These are phyloP conservation scores for Psix sp. DNA, from an alignment of 1,140 invertebrate genomes.

Conservation along the genomic window DNA sequence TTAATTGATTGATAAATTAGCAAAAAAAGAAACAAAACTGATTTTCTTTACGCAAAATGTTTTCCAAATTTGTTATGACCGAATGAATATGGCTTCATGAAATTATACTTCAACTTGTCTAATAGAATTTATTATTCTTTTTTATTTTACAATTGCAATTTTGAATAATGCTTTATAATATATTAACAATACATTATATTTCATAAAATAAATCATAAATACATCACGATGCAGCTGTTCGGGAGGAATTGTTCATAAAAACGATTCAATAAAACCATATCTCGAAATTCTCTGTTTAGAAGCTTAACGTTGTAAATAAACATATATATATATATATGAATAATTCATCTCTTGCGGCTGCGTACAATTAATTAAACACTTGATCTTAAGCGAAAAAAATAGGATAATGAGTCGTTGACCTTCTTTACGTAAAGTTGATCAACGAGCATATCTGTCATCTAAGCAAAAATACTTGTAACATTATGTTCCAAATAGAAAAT, in stretches of 20 bases:
- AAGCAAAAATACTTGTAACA: constrained; percentile 40
- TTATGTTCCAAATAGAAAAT: constrained; percentile 31
- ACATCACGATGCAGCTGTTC: constrained; percentile 31
- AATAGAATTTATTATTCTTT: constrained; percentile 47
- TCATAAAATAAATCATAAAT: constrained; percentile 45
- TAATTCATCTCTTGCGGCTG: constrained; percentile 16
- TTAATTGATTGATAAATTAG: too few species aligned
- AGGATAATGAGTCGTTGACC: constrained; percentile 2
- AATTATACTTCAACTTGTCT: constrained; percentile 26
- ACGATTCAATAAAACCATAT: constrained; percentile 29
- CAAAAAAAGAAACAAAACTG: too few species aligned
- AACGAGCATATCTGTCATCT: constrained; percentile 15
- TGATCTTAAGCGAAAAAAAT: neutral
- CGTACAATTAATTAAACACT: constrained; percentile 5
- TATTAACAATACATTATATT: constrained; percentile 37
- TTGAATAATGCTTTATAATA: constrained; percentile 36
- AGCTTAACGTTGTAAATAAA: constrained; percentile 16
- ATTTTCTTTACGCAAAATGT: too few species aligned
- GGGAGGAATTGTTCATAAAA: constrained; percentile 28
- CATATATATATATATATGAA: constrained; percentile 43
- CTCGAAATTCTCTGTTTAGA: constrained; percentile 18
- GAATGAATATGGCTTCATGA: constrained; percentile 3
- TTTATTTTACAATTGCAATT: constrained; percentile 45
- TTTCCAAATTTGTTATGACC: neutral
- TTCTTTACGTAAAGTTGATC: constrained; percentile 15